Conservation (phyloP, 2,113 vertebrate genomes). For the Chamaea fasciata region DNA sequence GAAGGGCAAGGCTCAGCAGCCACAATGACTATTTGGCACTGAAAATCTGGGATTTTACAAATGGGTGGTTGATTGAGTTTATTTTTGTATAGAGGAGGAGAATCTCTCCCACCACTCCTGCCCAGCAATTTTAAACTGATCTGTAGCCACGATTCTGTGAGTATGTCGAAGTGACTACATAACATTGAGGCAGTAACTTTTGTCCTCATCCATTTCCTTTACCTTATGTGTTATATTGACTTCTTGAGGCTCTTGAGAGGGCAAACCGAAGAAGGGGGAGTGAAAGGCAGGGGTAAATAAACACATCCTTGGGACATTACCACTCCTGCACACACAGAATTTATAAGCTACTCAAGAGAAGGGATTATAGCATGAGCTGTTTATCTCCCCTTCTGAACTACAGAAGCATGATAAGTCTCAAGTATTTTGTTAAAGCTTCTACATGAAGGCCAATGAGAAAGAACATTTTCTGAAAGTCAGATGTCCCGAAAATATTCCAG, state of each 20-base stretch:
- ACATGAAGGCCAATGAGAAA: not conserved
- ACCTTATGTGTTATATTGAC: not conserved
- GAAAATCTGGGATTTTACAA: not conserved
- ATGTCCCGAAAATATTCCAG: not conserved
- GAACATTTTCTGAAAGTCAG: not conserved
- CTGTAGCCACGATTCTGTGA: not conserved
- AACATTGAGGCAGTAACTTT: not conserved
- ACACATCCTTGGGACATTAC: not conserved
- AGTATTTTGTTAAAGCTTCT: not conserved
- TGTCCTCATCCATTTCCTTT: not conserved
- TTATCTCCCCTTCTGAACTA: not conserved
- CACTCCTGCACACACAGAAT: not conserved
- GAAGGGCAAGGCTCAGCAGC: not conserved
- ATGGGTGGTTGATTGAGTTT: not conserved
- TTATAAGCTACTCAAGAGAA: not conserved
- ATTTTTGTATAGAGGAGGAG: not conserved
- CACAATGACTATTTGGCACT: not conserved
- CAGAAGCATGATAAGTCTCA: not conserved
- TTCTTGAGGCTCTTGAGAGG: not conserved
- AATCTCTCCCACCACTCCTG: not conserved
- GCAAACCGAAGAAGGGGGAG: not conserved
- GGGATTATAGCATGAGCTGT: constrained; percentile 7
- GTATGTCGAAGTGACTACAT: not conserved
- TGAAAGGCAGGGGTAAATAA: not conserved
- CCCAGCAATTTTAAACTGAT: not conserved